Evolutionary conservation across 2,888 invertebrate genomes (phyloP).

Genomic region (Andrena haemorrhoa): DNA sequence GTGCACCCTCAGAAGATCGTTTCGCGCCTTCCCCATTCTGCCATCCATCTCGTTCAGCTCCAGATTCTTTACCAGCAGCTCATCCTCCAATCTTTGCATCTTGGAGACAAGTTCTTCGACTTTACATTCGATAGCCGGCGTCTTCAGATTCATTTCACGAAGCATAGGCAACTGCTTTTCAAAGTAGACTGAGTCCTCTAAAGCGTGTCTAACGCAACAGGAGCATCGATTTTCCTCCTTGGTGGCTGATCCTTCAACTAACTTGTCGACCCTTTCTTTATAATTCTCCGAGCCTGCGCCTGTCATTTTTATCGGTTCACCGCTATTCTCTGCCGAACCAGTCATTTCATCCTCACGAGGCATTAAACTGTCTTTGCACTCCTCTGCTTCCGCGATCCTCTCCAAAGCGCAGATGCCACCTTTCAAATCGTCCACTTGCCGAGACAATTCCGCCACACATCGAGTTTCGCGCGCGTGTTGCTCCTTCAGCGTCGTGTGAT

Average conservation of each 20-base stretch:
- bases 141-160: conserved; percentile 63
- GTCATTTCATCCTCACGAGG: too few relatives aligned
- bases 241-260: too few relatives aligned
- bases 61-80: conserved; percentile 63
- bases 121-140: conserved; percentile 59
- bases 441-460: conserved; percentile 67
- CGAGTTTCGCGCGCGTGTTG: conserved; percentile 60
- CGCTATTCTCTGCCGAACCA: too few relatives aligned
- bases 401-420: too few relatives aligned
- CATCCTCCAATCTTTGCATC: conserved; percentile 71
- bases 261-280: too few relatives aligned
- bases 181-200: conserved; percentile 45
- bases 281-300: too few relatives aligned
- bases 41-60: conserved; percentile 59
- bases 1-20: conserved; percentile 59
- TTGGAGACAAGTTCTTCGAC: conserved; percentile 71
- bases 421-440: conserved; percentile 58
- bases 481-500: background rate
- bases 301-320: too few relatives aligned
- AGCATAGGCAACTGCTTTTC: conserved; percentile 69
- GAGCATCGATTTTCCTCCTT: too few relatives aligned
- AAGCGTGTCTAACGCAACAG: background rate
- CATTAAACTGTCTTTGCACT: too few relatives aligned
- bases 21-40: conserved; percentile 56
- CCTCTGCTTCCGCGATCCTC: too few relatives aligned